Evolutionary conservation across 37 sponge, comb jelly and placozoan genomes (phyloP).

Genomic region (Geodia barretti): DNA sequence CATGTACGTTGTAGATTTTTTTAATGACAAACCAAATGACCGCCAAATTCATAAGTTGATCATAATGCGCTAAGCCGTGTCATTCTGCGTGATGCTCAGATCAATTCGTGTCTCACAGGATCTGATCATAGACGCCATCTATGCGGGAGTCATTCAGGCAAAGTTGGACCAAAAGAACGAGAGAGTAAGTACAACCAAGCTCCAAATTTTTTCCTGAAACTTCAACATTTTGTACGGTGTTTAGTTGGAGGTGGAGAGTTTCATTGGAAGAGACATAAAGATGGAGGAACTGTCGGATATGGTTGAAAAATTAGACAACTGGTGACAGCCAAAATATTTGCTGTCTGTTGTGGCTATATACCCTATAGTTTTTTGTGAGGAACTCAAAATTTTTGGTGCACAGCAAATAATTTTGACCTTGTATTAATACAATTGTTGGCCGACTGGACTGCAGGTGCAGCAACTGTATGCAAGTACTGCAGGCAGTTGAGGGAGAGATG

Average conservation of each 20-base stretch:
- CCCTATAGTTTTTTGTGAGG: too few relatives aligned
- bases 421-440: too few relatives aligned
- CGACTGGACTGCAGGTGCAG: conserved; percentile 40
- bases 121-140: conserved; percentile 88
- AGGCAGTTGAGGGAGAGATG: conserved; percentile 64
- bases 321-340: too few relatives aligned
- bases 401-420: too few relatives aligned
- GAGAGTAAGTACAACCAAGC: conserved; percentile 30
- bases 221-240: not conserved
- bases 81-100: too few relatives aligned
- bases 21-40: too few relatives aligned
- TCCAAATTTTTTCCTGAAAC: too few relatives aligned
- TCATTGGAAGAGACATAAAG: conserved; percentile 84
- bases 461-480: conserved; percentile 63
- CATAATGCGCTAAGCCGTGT: too few relatives aligned
- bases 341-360: too few relatives aligned
- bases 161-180: conserved; percentile 82
- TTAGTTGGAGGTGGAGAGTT: conserved; percentile 77
- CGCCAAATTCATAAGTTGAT: too few relatives aligned
- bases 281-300: conserved; percentile 43
- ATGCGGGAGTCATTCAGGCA: conserved; percentile 81
- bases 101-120: conserved; percentile 43
- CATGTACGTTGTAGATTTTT: too few relatives aligned
- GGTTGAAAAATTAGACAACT: conserved; percentile 65
- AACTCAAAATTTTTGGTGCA: too few relatives aligned